phyloP scores from a whole-genome alignment of 2,888 invertebrate species.

The Microctonus hyperodae region DNA sequence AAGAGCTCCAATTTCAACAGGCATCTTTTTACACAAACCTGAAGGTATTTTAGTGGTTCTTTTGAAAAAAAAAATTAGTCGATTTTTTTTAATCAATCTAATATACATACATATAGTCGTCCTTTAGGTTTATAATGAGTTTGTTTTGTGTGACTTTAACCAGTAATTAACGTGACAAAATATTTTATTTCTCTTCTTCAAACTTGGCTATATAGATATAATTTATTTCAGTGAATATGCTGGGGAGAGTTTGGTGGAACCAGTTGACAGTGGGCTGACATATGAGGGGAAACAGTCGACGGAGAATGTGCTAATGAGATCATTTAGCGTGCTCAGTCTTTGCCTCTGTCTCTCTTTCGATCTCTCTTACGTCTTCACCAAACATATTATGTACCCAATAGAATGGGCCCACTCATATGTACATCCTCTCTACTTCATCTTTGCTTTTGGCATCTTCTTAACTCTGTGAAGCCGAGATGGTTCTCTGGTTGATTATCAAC shows the following conservation, averaged over 20 bases:
- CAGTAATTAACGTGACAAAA: not conserved
- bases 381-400: conserved; percentile 6
- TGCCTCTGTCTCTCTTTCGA: conserved; percentile 3
- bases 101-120: too few species aligned
- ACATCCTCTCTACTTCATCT: conserved; percentile 25
- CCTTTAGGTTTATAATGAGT: not conserved
- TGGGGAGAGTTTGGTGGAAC: not conserved
- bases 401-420: conserved; percentile 30
- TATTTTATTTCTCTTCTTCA: not conserved
- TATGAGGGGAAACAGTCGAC: conserved; percentile 52
- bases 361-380: conserved; percentile 14
- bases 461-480: conserved; percentile 4
- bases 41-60: too few species aligned
- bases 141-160: not conserved
- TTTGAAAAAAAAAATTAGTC: too few species aligned
- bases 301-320: conserved; percentile 63
- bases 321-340: conserved; percentile 53
- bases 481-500: conserved; percentile 6
- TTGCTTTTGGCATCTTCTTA: conserved; percentile 5
- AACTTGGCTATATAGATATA: not conserved
- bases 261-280: conserved; percentile 47
- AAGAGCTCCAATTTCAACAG: too few species aligned
- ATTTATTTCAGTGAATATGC: not conserved
- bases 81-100: too few species aligned
- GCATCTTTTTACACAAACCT: too few species aligned